Conservation (phyloP, 2,113 vertebrate species). For the Heliornis fulica region DNA sequence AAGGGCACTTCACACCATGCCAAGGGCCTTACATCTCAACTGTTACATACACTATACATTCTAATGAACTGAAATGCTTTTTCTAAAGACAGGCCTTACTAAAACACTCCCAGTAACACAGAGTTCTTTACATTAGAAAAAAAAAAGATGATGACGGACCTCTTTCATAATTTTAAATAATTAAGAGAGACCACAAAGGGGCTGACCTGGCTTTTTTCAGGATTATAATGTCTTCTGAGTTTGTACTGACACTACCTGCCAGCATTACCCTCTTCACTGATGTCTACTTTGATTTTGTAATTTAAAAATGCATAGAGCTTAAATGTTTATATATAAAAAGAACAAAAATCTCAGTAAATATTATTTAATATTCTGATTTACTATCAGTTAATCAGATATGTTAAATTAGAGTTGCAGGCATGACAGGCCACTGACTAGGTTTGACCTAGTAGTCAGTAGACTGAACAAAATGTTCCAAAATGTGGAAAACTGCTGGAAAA, state of each 20-base stretch:
- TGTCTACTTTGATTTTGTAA: neutral
- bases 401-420: neutral
- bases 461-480: neutral
- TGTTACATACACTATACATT: neutral
- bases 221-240: neutral
- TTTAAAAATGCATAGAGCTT: neutral
- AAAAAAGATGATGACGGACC: neutral
- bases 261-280: accelerated
- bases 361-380: neutral
- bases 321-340: neutral
- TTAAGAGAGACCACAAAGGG: neutral
- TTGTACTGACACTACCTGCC: neutral
- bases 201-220: neutral
- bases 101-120: neutral
- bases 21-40: neutral
- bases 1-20: neutral
- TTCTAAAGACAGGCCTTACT: neutral
- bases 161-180: neutral
- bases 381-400: neutral
- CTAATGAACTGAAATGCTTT: neutral
- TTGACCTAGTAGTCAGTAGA: neutral
- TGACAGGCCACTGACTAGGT: neutral
- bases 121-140: neutral
- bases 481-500: neutral
- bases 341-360: neutral